phyloP scores from a whole-genome alignment of 1,140 invertebrate genomes.

The Phortica variegata region DNA sequence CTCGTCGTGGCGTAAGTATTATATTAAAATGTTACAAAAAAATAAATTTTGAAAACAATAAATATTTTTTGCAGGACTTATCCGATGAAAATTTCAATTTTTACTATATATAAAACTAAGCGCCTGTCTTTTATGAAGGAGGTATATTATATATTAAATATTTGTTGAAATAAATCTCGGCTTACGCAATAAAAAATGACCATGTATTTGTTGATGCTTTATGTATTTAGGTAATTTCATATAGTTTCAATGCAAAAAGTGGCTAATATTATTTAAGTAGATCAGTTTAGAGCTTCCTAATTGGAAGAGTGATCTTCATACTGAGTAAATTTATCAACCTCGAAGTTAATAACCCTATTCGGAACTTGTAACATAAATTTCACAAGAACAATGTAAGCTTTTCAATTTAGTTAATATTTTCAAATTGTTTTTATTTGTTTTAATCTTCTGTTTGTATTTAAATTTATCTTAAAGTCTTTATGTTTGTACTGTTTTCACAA shows the following conservation, averaged over 20 bases:
- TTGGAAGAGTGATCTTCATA: no score
- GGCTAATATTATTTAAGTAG: background rate
- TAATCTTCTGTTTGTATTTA: background rate
- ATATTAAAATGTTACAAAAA: no score
- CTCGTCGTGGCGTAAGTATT: no score
- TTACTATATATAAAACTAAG: slow-evolving; percentile 29
- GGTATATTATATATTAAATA: no score
- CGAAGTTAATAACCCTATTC: no score
- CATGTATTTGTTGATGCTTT: background rate
- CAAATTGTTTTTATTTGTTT: background rate
- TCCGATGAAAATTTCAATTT: slow-evolving; percentile 19
- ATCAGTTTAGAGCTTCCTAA: no score
- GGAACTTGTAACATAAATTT: no score
- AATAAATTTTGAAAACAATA: no score
- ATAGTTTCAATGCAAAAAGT: background rate
- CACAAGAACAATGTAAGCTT: no score
- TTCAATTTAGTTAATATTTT: background rate
- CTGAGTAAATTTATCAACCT: no score
- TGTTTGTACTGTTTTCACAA: background rate
- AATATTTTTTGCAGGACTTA: slow-evolving; percentile 26
- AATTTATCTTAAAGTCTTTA: background rate
- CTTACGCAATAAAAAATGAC: background rate
- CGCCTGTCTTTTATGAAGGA: background rate
- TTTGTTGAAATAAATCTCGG: no score
- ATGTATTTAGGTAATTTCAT: background rate